Evolutionary conservation across 2,797 vertebrate species (phyloP).

Genomic region (Macropus fuliginosus): DNA sequence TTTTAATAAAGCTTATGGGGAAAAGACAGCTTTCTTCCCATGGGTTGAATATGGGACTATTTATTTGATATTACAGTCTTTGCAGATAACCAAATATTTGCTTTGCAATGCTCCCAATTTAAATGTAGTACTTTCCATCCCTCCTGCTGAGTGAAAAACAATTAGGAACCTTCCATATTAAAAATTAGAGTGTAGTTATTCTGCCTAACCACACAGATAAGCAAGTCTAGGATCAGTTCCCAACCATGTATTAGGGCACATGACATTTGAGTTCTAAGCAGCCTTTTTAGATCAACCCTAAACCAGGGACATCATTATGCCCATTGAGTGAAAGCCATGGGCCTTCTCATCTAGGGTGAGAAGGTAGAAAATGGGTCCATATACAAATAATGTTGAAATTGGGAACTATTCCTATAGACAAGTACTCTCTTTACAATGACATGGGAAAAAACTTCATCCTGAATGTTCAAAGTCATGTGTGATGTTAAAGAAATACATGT

Average conservation of each 20-base stretch:
- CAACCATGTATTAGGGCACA: neutral
- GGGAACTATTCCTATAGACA: neutral
- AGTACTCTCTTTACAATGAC: neutral
- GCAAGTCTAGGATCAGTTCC: neutral
- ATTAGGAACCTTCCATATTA: neutral
- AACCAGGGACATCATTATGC: neutral
- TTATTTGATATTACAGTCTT: neutral
- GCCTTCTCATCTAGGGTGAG: neutral
- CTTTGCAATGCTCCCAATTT: neutral
- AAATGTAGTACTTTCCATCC: neutral
- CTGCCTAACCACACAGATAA: neutral
- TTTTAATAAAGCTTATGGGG: constrained; percentile 70
- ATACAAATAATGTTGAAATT: neutral
- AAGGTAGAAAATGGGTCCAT: neutral
- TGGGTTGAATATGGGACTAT: constrained; percentile 49
- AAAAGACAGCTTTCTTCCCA: constrained; percentile 71
- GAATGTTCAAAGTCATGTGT: neutral
- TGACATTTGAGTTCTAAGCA: neutral
- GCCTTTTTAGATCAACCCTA: neutral
- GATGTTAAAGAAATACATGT: neutral
- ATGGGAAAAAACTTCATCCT: too few species aligned
- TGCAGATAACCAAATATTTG: constrained; percentile 20
- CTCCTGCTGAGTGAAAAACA: neutral
- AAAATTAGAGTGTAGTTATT: neutral
- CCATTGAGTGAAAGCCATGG: neutral